phyloP scores from a whole-genome alignment of 92 coral and sea anemone species.

The Porites cylindrica region DNA sequence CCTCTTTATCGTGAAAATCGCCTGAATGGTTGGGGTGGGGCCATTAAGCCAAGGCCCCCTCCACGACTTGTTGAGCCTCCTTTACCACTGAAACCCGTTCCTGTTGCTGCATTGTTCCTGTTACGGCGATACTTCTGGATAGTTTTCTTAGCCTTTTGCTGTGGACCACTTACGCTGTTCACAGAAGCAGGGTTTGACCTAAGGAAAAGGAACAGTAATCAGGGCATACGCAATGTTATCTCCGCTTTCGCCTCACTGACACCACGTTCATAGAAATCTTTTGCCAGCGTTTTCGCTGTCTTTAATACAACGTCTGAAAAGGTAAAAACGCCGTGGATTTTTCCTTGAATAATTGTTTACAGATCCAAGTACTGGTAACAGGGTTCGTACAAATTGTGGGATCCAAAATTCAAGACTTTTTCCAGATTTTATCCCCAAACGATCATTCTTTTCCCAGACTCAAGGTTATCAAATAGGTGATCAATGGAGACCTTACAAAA shows the following conservation, averaged over 20 bases:
- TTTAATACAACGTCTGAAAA: too few relatives aligned
- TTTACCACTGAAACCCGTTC: background rate
- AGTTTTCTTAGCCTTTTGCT: constrained; percentile 15
- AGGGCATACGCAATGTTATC: too few relatives aligned
- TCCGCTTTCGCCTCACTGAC: background rate
- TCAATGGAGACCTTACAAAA: too few relatives aligned
- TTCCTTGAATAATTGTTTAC: too few relatives aligned
- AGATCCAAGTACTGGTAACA: too few relatives aligned
- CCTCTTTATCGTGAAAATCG: constrained; percentile 18
- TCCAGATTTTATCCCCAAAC: too few relatives aligned
- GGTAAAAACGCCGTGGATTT: too few relatives aligned
- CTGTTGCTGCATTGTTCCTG: background rate
- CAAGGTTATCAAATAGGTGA: too few relatives aligned
- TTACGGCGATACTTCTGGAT: constrained; percentile 15
- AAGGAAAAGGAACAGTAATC: background rate
- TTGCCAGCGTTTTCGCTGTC: too few relatives aligned
- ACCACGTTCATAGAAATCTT: background rate
- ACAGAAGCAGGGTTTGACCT: background rate
- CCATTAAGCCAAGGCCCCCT: constrained; percentile 66
- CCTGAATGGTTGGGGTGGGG: constrained; percentile 66
- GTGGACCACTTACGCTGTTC: background rate
- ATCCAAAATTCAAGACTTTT: too few relatives aligned
- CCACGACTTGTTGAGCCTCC: constrained; percentile 12
- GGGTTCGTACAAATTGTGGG: too few relatives aligned
- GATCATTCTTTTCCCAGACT: too few relatives aligned